Evolutionary conservation across 2,797 vertebrate species (phyloP), one percentile per base, ranked within the genome.

Genomic region (Thaleichthys pacificus): DNA sequence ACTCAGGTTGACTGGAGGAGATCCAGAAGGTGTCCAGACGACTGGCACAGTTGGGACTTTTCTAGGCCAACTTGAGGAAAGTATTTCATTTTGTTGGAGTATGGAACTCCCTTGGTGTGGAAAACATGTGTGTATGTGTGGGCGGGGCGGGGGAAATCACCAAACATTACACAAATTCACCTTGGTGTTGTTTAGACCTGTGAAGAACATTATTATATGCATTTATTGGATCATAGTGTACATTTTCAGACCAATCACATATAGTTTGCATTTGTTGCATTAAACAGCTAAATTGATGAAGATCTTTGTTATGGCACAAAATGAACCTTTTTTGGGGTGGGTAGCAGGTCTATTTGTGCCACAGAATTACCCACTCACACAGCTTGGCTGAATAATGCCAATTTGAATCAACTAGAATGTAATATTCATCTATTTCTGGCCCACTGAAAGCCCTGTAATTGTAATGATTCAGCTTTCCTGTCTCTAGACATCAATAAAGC

Each of bases 1-100:
- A 47, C 32, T 22, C 7, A 5, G 35, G 54, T 56, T 74, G 80
- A 79, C 72, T 61, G 26, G 5, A 63, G 32, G 12, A 72, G 54
- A 74, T 54, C 70, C 6, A 2, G 11, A 19, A 75, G 57, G 61
- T 12, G 12, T n/a, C 17, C 9, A 58, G 71, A 63, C 32, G 32
- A 57, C 11, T 5, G 24, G 54, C 14, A 62, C 47, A 9, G 11
- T 60, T 28, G n/a, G 38, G 6, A 12, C 12, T 70, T 22, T 54
- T 14, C 19, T 54, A 30, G 57, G 26, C n/a, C 17, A 42, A 21
- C n/a, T 38, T 11, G 30, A 64, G 57, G 35, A 5, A 26, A 58
- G 26, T 32, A 70, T 24, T 58, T 35, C 26, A 35, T 6, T 68
- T 64, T 69, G 32, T 58, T 65, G 68, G 65, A 56, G n/a, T 69